These are phyloP conservation scores for Sphaeramia orbicularis DNA, from an alignment of 2,797 vertebrate species.

Conservation along the genomic window DNA sequence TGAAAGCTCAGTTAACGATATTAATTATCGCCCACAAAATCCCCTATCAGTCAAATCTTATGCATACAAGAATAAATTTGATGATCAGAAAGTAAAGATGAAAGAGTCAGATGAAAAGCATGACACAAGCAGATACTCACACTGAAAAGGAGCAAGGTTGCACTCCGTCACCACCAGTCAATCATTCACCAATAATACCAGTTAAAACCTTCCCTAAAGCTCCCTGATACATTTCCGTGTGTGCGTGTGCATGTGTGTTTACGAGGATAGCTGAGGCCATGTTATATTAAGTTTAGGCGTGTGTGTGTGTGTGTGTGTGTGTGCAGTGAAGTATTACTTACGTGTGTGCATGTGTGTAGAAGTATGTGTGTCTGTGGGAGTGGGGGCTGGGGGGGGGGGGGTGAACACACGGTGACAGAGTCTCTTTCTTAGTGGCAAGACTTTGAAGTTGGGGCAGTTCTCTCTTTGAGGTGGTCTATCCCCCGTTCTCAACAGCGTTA, in stretches of 20 bases:
- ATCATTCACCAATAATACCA: conserved; percentile 70
- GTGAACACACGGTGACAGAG: conserved; percentile 40
- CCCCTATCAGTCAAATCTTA: not conserved
- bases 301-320: conserved; percentile 18
- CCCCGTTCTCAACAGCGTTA: conserved; percentile 77
- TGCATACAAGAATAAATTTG: conserved; percentile 10
- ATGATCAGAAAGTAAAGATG: conserved; percentile 31
- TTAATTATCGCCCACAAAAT: not conserved
- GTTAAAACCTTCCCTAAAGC: conserved; percentile 61
- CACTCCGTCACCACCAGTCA: conserved; percentile 62
- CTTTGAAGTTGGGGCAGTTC: conserved; percentile 82
- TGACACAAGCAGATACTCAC: conserved; percentile 5
- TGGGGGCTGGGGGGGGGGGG: not conserved
- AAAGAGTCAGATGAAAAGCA: conserved; percentile 1
- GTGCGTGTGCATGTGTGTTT: conserved; percentile 60
- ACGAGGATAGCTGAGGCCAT: conserved; percentile 63
- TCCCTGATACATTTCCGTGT: conserved; percentile 52
- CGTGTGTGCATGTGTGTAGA: conserved; percentile 5
- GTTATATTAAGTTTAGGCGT: conserved; percentile 66
- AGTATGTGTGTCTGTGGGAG: conserved; percentile 9
- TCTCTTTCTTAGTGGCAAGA: conserved; percentile 64
- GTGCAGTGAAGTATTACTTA: not conserved
- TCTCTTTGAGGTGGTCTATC: conserved; percentile 82
- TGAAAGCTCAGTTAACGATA: not conserved
- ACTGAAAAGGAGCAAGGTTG: conserved; percentile 13